Conservation (phyloP, 2,113 vertebrate species). For the Bettongia penicillata region DNA sequence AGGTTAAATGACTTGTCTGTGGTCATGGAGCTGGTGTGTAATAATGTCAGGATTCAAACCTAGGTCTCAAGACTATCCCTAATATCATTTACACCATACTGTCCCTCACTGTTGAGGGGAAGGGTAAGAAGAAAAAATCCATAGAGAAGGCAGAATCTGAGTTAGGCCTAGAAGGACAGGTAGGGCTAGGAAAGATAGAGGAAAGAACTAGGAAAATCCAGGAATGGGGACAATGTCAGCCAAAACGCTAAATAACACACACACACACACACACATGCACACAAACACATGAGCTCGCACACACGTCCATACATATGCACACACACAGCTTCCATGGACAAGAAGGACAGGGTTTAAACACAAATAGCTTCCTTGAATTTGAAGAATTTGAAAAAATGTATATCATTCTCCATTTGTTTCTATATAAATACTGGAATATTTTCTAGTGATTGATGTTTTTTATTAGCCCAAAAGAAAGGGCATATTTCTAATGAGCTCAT, state of each 20-base stretch:
- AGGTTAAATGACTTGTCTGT: not conserved
- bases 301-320: not conserved
- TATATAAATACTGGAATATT: not conserved
- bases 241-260: not conserved
- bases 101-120: not conserved
- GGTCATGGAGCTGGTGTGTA: not conserved
- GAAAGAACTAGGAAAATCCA: not conserved
- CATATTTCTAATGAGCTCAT: slow-evolving; percentile 28
- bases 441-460: slow-evolving; percentile 51
- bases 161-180: not conserved
- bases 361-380: slow-evolving; percentile 15
- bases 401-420: not conserved
- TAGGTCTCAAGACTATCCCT: not conserved
- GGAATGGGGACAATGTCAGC: not conserved
- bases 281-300: too few species aligned
- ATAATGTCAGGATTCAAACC: not conserved
- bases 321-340: not conserved
- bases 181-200: not conserved
- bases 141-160: not conserved
- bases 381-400: not conserved
- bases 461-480: not conserved
- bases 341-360: not conserved
- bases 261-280: too few species aligned
- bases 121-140: not conserved
- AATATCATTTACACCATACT: not conserved